These are phyloP conservation scores for Callocephalon fimbriatum DNA, from an alignment of 2,113 vertebrate species.

Conservation along the genomic window DNA sequence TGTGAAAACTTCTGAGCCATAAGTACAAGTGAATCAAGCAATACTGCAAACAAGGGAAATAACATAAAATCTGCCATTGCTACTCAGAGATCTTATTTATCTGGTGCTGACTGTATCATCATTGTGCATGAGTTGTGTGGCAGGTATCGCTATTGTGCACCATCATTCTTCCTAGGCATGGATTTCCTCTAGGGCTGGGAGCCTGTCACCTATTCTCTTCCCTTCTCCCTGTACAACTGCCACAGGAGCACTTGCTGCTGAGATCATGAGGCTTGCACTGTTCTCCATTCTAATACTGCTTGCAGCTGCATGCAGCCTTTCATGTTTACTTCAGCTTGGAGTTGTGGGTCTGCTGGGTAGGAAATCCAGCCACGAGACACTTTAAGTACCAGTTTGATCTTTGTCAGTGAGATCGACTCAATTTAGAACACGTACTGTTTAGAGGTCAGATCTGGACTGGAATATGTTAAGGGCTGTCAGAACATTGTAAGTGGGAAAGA, in stretches of 20 bases:
- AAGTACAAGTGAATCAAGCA: not conserved
- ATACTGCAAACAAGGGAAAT: not conserved
- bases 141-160: accelerated
- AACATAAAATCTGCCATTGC: not conserved
- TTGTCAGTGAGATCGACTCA: constrained; percentile 9
- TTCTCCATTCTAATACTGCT: not conserved
- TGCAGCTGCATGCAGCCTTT: not conserved
- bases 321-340: not conserved
- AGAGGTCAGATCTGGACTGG: not conserved
- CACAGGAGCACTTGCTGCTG: not conserved
- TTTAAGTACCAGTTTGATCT: constrained; percentile 62
- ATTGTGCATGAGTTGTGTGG: not conserved
- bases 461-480: constrained; percentile 41
- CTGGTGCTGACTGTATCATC: not conserved
- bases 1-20: not conserved
- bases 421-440: not conserved
- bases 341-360: constrained; percentile 10
- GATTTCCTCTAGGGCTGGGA: not conserved
- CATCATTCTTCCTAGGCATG: not conserved
- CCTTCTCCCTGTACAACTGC: not conserved
- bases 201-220: not conserved
- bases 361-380: constrained; percentile 49
- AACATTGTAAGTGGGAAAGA: not conserved
- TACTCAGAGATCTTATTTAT: not conserved
- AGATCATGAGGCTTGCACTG: not conserved